Evolutionary conservation across 2,113 vertebrate genomes (phyloP), one percentile per base, ranked within the genome.

Genomic region (Pterocles orientalis): DNA sequence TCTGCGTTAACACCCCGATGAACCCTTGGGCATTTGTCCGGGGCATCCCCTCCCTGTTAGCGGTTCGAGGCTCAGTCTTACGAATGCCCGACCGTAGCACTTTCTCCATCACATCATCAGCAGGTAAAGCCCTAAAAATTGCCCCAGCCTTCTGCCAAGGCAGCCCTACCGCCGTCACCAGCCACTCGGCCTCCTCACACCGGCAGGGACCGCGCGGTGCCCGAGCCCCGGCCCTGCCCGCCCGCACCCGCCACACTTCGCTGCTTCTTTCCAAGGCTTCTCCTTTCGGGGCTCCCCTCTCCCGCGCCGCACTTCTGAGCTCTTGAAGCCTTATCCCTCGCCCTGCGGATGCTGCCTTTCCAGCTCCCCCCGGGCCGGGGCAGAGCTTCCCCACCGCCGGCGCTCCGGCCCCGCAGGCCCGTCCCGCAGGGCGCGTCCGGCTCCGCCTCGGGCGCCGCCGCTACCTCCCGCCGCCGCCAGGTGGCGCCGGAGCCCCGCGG

Each of bases 131-230:
- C 1, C 0, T 12, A 69, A 20, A 9, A 60, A 28, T 19, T 29
- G 9, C 19, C 33, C n/a, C 10, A 18, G 18, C 28, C 50, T 23
- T n/a, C 65, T 43, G 25, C 18, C 33, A 41, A 56, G 31, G 28
- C 71, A 68, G 26, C 10, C 34, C 57, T 21, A 17, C 14, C 11
- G 12, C 33, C 11, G 0, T 0, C 4, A 8, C 8, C 16, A 26
- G 28, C 28, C 60, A 1, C n/a, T 39, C 3, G 4, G 6, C 45
- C 33, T 12, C 66, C 65, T 19, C 28, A 5, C 3, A 14, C 58
- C 25, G 33, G 8, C 5, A 31, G 33, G 12, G 16, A 18, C 41
- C 6, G 14, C 1, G 6, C 3, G 34, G 24, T 21, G 31, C 50
- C 60, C 9, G 9, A 26, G 18, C 1, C 25, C 71, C 6, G 14